Evolutionary conservation across 2,888 invertebrate genomes (phyloP), one percentile per base, ranked within the genome.

Genomic region (Carcina quercana): DNA sequence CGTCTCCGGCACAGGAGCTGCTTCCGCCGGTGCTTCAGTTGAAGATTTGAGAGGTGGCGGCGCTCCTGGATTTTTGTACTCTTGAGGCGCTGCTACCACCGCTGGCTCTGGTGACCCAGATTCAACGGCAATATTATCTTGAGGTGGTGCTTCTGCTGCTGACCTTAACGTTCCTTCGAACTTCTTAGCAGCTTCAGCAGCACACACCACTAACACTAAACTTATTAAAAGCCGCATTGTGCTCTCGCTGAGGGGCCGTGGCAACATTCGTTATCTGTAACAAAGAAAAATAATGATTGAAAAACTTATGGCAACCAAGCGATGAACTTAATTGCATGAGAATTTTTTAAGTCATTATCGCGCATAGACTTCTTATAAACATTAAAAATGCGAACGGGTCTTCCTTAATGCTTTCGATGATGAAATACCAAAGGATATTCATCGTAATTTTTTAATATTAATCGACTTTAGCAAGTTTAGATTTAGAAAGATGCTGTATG

Each of bases 211-310:
- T 64, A 82, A 59, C 57, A 79, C 56, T 59, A 83, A 60, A 70
- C 76, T 74, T 42, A 82, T 56, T 54, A 82, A 50, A 53, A 82
- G 59, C 69, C 78, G 71, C 83, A 83, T 83, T 61, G 67, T 82
- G 47, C 53, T 63, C 50, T 61, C 59, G 49, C 57, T 50, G 49
- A 65, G 59, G 52, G 66, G 69, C 71, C 79, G 78, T 74, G 71
- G 76, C 69, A 75, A 66, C 69, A 74, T 74, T 67, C 44, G 61
- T 62, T 73, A 73, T 79, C 82, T 83, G 79, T 53, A 83, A 82
- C 79, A 80, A 80, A 65, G 60, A 62, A 67, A 60, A 55, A 57
- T 7, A 56, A 55, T 59, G 56, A 49, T 68, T 59, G 53, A 68
- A 64, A 61, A 40, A 43, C 59, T 58, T 59, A 61, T 53, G 40